phyloP scores from a whole-genome alignment of 2,888 invertebrate genomes.

The Rhingia rostrata region DNA sequence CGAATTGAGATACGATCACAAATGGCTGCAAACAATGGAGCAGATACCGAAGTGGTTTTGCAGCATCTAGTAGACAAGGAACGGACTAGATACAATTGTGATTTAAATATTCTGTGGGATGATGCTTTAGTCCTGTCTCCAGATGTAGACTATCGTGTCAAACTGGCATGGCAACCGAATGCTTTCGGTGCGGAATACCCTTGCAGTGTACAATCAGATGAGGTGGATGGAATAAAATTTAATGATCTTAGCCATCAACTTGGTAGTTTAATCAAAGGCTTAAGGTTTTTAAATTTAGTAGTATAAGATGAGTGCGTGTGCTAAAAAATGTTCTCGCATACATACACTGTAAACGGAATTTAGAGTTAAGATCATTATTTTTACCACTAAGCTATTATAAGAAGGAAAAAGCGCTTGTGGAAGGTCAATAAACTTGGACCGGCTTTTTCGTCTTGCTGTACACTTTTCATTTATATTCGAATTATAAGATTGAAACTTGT shows the following conservation, averaged over 20 bases:
- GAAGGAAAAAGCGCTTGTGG: slow-evolving; percentile 27
- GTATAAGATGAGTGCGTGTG: slow-evolving; percentile 10
- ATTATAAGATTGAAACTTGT: slow-evolving; percentile 34
- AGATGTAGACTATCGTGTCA: slow-evolving; percentile 80
- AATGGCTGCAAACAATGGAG: slow-evolving; percentile 36
- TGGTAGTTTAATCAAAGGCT: slow-evolving; percentile 81
- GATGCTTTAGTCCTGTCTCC: slow-evolving; percentile 80
- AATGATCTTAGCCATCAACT: slow-evolving; percentile 78
- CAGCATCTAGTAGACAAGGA: slow-evolving; percentile 78
- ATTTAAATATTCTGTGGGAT: slow-evolving; percentile 79
- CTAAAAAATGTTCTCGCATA: not conserved
- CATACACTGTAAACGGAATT: slow-evolving; percentile 1
- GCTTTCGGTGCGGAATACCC: slow-evolving; percentile 82
- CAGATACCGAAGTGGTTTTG: slow-evolving; percentile 76
- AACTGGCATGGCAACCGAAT: slow-evolving; percentile 79
- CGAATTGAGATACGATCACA: slow-evolving; percentile 78
- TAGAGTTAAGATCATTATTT: slow-evolving; percentile 34
- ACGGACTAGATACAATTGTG: slow-evolving; percentile 81
- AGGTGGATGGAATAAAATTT: slow-evolving; percentile 79
- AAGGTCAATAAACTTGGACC: slow-evolving; percentile 78
- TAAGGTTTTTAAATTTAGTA: slow-evolving; percentile 80
- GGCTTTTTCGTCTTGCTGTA: slow-evolving; percentile 29
- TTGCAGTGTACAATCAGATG: slow-evolving; percentile 80
- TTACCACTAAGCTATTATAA: slow-evolving; percentile 13
- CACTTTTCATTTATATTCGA: slow-evolving; percentile 14